phyloP scores from a whole-genome alignment of 2,888 invertebrate genomes.

The Aleiodes testaceus region DNA sequence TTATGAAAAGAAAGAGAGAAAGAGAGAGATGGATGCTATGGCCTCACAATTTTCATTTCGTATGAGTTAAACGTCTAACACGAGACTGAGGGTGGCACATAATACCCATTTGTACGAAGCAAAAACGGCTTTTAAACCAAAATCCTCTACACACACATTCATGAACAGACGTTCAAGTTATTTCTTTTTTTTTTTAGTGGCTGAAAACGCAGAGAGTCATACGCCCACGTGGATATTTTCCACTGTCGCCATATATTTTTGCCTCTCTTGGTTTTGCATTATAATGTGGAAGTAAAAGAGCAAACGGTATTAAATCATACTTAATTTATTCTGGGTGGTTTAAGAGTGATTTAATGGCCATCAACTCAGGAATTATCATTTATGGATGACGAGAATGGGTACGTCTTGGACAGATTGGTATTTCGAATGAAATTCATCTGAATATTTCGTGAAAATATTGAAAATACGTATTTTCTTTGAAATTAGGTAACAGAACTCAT shows the following conservation, averaged over 20 bases:
- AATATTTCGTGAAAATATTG: no score
- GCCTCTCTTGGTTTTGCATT: slow-evolving; percentile 7
- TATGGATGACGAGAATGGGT: background rate
- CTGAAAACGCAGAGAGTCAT: slow-evolving; percentile 1
- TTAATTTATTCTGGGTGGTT: slow-evolving; percentile 22
- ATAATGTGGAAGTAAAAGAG: slow-evolving; percentile 6
- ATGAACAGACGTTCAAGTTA: background rate
- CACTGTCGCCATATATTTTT: no score
- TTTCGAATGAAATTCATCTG: no score
- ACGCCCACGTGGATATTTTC: slow-evolving; percentile 21
- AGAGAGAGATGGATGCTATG: background rate
- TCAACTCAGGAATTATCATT: slow-evolving; percentile 9
- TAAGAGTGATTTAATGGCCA: slow-evolving; percentile 22
- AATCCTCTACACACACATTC: slow-evolving; percentile 17
- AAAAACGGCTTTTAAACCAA: slow-evolving; percentile 6
- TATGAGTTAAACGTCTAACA: slow-evolving; percentile 26
- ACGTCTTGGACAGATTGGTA: no score
- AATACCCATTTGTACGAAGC: slow-evolving; percentile 14
- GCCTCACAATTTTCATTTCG: slow-evolving; percentile 10
- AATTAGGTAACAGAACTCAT: slow-evolving; percentile 59
- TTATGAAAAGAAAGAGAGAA: background rate
- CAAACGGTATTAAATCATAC: slow-evolving; percentile 26
- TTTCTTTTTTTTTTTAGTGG: background rate
- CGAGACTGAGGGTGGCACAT: slow-evolving; percentile 23
- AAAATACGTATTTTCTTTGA: no score